Evolutionary conservation across 2,113 vertebrate species (phyloP).

Genomic region (Malurus melanocephalus): DNA sequence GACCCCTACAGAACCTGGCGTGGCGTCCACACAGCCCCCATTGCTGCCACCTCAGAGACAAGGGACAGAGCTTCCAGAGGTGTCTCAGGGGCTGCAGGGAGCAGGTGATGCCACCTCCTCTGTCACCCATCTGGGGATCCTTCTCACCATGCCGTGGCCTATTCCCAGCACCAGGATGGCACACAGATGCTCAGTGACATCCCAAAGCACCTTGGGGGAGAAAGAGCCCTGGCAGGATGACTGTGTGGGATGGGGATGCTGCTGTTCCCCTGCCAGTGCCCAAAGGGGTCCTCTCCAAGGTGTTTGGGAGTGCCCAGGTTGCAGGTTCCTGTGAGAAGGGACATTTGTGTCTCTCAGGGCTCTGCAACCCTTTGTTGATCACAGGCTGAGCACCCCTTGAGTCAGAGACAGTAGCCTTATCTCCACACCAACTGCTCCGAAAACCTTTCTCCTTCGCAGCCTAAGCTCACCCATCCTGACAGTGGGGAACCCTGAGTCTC

Average conservation of each 20-base stretch:
- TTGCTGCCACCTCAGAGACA: background rate
- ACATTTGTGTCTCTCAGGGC: background rate
- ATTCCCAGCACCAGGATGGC: background rate
- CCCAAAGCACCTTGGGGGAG: background rate
- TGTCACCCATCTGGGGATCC: rapidly evolving
- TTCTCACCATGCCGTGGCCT: background rate
- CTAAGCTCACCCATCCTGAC: background rate
- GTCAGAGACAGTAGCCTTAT: background rate
- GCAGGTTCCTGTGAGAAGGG: background rate
- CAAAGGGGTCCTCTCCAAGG: background rate
- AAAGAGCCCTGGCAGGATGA: background rate
- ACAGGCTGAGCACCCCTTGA: rapidly evolving
- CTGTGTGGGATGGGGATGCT: background rate
- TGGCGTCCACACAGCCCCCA: background rate
- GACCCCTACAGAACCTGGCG: background rate
- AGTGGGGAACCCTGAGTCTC: background rate
- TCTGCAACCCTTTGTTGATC: background rate
- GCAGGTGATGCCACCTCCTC: background rate
- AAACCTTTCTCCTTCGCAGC: background rate
- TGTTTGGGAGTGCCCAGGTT: background rate
- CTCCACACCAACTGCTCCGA: background rate
- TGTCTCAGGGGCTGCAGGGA: background rate
- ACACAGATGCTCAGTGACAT: background rate
- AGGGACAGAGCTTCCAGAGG: background rate
- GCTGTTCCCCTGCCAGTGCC: background rate